phyloP scores from a whole-genome alignment of 1,140 invertebrate genomes.

The Atopsyche davidsoni region DNA sequence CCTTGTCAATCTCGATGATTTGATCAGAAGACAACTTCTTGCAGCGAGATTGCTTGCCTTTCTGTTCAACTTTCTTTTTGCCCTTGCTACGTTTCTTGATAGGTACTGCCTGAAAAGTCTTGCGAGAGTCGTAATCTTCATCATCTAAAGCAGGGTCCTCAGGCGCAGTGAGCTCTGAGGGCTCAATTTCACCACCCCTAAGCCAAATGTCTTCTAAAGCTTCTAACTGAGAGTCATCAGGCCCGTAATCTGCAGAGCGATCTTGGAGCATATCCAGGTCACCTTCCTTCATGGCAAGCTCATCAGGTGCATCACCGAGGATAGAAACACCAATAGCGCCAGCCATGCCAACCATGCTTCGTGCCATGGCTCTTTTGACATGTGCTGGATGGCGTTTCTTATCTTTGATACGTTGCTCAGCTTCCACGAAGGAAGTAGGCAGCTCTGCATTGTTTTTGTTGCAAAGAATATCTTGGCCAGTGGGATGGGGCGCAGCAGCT shows the following conservation, averaged over 20 bases:
- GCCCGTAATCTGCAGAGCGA: conserved; percentile 43
- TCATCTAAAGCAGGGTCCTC: conserved; percentile 46
- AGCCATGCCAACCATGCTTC: conserved; percentile 43
- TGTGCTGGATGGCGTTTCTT: conserved; percentile 61
- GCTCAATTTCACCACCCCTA: conserved; percentile 73
- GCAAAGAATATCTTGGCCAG: conserved; percentile 65
- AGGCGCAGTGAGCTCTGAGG: conserved; percentile 41
- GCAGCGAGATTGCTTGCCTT: not conserved
- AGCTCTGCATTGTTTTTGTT: conserved; percentile 65
- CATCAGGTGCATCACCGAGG: conserved; percentile 45
- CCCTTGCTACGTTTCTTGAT: conserved; percentile 19
- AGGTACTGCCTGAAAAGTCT: conserved; percentile 23
- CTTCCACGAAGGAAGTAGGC: conserved; percentile 55
- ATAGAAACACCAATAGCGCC: conserved; percentile 46
- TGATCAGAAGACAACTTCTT: conserved; percentile 22
- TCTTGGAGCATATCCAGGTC: conserved; percentile 48
- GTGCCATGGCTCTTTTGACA: conserved; percentile 51
- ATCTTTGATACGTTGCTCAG: conserved; percentile 49
- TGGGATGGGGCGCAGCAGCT: conserved; percentile 69
- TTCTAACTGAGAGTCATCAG: conserved; percentile 68
- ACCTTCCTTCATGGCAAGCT: conserved; percentile 47
- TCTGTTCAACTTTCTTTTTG: conserved; percentile 24
- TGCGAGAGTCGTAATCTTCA: conserved; percentile 42
- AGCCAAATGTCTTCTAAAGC: conserved; percentile 75
- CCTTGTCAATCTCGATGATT: conserved; percentile 24